These are phyloP conservation scores for Drosophila ambigua DNA, from an alignment of 1,140 invertebrate genomes.

Conservation along the genomic window DNA sequence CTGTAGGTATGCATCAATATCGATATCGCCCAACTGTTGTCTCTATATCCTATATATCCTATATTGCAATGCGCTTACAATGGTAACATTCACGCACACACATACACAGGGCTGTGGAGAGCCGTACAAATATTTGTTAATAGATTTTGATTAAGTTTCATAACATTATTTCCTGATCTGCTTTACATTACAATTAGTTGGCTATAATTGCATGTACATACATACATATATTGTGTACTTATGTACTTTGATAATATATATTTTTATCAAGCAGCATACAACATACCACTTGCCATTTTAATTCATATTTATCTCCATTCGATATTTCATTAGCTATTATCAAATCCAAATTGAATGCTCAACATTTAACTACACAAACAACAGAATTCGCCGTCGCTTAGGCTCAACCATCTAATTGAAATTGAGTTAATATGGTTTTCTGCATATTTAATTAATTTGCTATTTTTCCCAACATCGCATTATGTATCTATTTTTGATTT, in stretches of 20 bases:
- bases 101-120: conserved; percentile 7
- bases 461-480: conserved; percentile 44
- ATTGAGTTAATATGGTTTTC: conserved; percentile 21
- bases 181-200: conserved; percentile 33
- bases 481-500: conserved; percentile 41
- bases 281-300: not conserved
- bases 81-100: conserved; percentile 40
- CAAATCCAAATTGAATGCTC: conserved; percentile 45
- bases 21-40: conserved; percentile 35
- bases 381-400: conserved; percentile 41
- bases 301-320: conserved; percentile 5
- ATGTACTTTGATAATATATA: conserved; percentile 13
- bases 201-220: conserved; percentile 40
- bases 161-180: conserved; percentile 57
- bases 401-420: conserved; percentile 36
- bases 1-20: conserved; percentile 45
- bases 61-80: conserved; percentile 51
- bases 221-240: not conserved
- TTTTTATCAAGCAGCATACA: not conserved
- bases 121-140: conserved; percentile 41
- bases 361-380: conserved; percentile 66
- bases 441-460: conserved; percentile 51
- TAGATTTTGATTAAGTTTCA: conserved; percentile 54
- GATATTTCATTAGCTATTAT: conserved; percentile 13
- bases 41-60: conserved; percentile 34